Base-by-base conservation (phyloP, 2,888 invertebrate genomes). In the Mystacides longicornis region DNA sequence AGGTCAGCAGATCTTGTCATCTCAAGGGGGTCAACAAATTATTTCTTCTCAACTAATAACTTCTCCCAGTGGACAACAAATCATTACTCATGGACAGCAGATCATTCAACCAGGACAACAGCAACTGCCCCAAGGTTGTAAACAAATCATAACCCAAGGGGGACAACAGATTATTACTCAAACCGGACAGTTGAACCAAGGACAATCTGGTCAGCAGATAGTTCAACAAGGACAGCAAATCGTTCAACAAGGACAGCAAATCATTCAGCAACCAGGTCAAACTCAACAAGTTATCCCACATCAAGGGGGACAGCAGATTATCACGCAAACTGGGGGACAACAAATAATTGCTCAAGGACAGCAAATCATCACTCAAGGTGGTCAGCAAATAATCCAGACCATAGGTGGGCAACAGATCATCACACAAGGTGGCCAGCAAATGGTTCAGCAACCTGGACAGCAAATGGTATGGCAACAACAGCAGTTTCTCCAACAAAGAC, bases 381-480 rank as follows among this genome's bases (percentile, higher is more conserved):
- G 59, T 2, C 77, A 74, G 64, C 74, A 72, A 65, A 74, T 76
- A 9, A 69, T 74, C 0, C 75, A 75, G 18, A 18, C 49, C 3
- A 51, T 51, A 18, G 57, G 55, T 52, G 59, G 63, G 7, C 60
- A 63, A 23, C 66, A 66, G 51, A 57, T 60, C 5, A 53, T 60
- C 9, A 42, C 52, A 53, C 63, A 65, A 56, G 73, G 72, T 0
- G 77, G 75, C 62, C 75, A 76, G 64, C 73, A 76, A 27, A 73
- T 76, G 5, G 73, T 75, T 0, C 57, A 57, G 43, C 57, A 58
- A 21, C 52, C 51, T 14, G 60, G 59, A 1, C 77, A 74, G 64
- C 74, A 72, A 65, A 74, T 76, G 16, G 69, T 74, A 0, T 51
- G 58, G 75, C 76, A 75, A 59, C 77, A 77, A 57, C 77, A 77